A percentile compares a stretch with the other conserved stretches of the same genome.
These are phyloP conservation scores for Anas acuta DNA, from an alignment of 2,797 vertebrate species.

Conservation along the genomic window DNA sequence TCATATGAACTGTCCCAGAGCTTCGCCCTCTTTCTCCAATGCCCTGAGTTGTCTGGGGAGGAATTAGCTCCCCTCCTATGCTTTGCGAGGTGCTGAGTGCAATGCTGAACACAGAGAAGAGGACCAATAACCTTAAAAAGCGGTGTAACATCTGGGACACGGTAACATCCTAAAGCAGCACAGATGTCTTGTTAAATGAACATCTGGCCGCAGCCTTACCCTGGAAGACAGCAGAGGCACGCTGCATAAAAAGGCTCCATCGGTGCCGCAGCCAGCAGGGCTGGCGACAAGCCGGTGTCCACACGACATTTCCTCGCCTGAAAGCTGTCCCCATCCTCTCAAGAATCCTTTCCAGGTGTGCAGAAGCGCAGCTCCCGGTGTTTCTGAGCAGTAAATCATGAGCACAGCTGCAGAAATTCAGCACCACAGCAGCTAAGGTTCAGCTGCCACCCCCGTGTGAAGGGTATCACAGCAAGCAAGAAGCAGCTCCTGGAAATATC, in stretches of 20 bases:
- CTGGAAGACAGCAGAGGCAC: slow-evolving; percentile 18
- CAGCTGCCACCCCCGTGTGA: fast-evolving
- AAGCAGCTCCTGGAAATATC: background rate
- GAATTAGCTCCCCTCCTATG: fast-evolving
- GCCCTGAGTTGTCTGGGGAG: background rate
- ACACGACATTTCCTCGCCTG: background rate
- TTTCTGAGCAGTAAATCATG: background rate
- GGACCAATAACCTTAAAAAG: slow-evolving; percentile 59
- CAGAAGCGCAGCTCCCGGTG: background rate
- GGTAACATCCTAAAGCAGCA: slow-evolving; percentile 53
- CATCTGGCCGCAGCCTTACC: slow-evolving; percentile 44
- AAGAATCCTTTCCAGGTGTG: slow-evolving; percentile 13
- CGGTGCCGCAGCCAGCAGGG: background rate
- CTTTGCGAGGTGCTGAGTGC: background rate
- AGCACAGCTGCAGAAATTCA: slow-evolving; percentile 14
- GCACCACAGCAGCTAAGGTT: background rate
- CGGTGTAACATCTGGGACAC: slow-evolving; percentile 55
- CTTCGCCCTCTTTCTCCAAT: background rate
- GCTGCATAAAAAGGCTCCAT: slow-evolving; percentile 47
- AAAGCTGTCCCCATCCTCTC: slow-evolving; percentile 18
- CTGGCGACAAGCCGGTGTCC: background rate
- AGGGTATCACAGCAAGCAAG: background rate
- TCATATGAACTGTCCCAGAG: background rate
- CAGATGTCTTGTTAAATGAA: slow-evolving; percentile 68
- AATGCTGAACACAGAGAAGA: background rate